Percentiles rank a stretch among this genome's conserved stretches.
Conservation (phyloP, 2,113 vertebrate genomes). For the Peromyscus maniculatus region DNA sequence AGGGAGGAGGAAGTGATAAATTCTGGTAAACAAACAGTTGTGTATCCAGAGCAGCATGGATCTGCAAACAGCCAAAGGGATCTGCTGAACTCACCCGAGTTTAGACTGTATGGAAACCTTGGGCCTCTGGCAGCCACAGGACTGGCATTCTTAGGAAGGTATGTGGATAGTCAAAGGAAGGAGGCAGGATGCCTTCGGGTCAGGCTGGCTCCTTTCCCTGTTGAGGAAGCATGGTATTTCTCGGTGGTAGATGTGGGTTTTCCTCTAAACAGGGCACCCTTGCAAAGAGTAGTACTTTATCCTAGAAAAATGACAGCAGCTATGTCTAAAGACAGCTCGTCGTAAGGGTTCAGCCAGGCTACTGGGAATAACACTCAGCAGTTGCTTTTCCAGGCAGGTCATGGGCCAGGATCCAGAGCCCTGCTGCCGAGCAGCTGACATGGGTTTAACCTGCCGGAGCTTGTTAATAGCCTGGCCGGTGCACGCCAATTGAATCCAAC, state of each 20-base stretch:
- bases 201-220: not conserved
- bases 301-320: not conserved
- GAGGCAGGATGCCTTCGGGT: not conserved
- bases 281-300: not conserved
- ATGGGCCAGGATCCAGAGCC: not conserved
- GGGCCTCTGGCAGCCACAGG: not conserved
- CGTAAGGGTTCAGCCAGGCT: not conserved
- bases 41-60: not conserved
- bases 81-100: not conserved
- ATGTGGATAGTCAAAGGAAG: not conserved
- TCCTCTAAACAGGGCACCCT: not conserved
- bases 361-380: not conserved
- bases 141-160: not conserved
- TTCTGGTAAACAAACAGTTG: not conserved
- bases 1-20: not conserved
- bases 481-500: not conserved
- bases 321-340: constrained; percentile 48
- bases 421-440: not conserved
- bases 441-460: not conserved
- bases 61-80: not conserved
- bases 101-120: not conserved
- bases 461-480: not conserved
- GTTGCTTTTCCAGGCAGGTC: not conserved
- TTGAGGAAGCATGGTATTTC: not conserved
- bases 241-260: not conserved